Percentiles rank a stretch among this genome's conserved stretches.
These are phyloP conservation scores for Drosophila tanythrix DNA, from an alignment of 2,888 invertebrate species.

Conservation along the genomic window DNA sequence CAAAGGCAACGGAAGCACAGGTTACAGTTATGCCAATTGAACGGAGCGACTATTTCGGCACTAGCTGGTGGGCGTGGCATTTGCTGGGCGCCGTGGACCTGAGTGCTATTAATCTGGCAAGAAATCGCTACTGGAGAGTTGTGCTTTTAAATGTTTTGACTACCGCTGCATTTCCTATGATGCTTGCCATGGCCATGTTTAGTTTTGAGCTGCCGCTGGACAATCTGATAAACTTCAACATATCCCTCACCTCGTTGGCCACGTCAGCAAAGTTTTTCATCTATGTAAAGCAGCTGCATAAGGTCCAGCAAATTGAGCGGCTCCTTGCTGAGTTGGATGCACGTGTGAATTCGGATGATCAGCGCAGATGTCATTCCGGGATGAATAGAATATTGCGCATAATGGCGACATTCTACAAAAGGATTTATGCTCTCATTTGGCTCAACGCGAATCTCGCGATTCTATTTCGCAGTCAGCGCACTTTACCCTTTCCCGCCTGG, in stretches of 20 bases:
- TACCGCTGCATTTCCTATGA: constrained; percentile 8
- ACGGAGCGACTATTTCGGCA: constrained; percentile 34
- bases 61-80: constrained; percentile 38
- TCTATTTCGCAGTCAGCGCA: constrained; percentile 25
- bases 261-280: constrained; percentile 37
- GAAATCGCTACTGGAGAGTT: constrained; percentile 18
- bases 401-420: constrained; percentile 32
- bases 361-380: neutral
- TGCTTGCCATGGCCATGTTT: constrained; percentile 14
- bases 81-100: constrained; percentile 44
- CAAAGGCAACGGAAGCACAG: neutral
- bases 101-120: constrained; percentile 7
- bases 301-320: constrained; percentile 31
- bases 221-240: constrained; percentile 53
- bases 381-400: constrained; percentile 4
- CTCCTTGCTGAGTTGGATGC: constrained; percentile 35
- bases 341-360: constrained; percentile 14
- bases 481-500: constrained; percentile 56
- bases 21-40: constrained; percentile 15
- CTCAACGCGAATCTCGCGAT: constrained; percentile 13
- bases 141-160: constrained; percentile 15
- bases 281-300: constrained; percentile 31
- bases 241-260: constrained; percentile 44
- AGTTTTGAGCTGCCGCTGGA: constrained; percentile 46
- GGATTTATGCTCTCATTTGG: neutral